Base-by-base conservation (phyloP, 2,797 vertebrate genomes). In the Darevskia mixta region DNA sequence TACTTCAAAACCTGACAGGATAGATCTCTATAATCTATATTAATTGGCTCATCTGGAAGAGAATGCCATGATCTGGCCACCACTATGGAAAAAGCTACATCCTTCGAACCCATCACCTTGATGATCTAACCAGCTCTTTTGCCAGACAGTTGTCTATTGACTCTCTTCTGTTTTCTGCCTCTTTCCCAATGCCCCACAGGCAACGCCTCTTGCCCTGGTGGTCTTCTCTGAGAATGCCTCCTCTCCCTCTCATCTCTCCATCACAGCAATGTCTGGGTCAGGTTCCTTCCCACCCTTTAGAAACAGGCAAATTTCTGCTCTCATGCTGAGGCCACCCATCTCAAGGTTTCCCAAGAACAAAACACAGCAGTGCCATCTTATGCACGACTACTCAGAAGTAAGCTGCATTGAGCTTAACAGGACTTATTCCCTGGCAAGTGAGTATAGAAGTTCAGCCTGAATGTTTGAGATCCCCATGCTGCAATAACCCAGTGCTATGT, bases 241-340 rank as follows among this genome's bases (percentile, higher is more conserved):
- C 13, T 11, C 49, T 82, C 38, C 41, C 64, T 49, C 66, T 29
- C 27, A 18, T 9, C 64, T 38, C 29, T 43, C 27, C 2, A 29
- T 86, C 78, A 43, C 58, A 20, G 64, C 41, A n/a, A 23, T 41
- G 10, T 71, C n/a, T 83, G 17, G 23, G 17, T n/a, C 38, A 81
- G 66, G n/a, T 25, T 17, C 6, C 15, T 29, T 15, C 80, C 49
- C 71, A 17, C 17, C 73, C 49, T 49, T 49, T 49, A 49, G 49
- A 49, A 49, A 49, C 49, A 79, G 27, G 38, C 81, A 71, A 32
- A 49, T 71, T 29, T 32, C 43, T 10, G 38, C 9, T 17, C 3
- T 66, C 5, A 5, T 41, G 23, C 2, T 66, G 79, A 0, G 0
- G 3, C 1, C 58, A 86, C 78, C n/a, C 32, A 0, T 8, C 41